These are phyloP conservation scores for Tonatia bakeri DNA, from an alignment of 2,113 vertebrate species.

Conservation along the genomic window DNA sequence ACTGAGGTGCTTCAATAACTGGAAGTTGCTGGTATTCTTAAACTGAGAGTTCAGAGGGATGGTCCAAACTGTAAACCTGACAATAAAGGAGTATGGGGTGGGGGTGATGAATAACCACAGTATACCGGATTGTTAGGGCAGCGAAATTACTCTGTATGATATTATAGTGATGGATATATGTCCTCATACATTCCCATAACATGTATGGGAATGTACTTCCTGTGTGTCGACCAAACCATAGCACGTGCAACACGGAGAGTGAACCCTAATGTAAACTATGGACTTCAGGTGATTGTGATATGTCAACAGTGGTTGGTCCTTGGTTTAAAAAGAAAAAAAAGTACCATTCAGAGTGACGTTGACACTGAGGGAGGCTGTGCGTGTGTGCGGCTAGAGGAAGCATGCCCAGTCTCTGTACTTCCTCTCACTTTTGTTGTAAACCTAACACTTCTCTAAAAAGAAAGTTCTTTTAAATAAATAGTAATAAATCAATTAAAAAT, in stretches of 20 bases:
- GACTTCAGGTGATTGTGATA: not conserved
- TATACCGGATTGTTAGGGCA: not conserved
- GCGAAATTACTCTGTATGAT: not conserved
- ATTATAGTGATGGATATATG: not conserved
- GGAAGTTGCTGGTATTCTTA: not conserved
- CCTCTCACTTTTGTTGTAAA: not conserved
- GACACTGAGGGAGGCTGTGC: too few relatives aligned
- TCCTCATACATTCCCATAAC: not conserved
- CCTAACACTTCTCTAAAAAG: not conserved
- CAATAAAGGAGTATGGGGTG: not conserved
- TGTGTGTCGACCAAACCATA: too few relatives aligned
- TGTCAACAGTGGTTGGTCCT: not conserved
- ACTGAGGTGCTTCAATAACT: not conserved
- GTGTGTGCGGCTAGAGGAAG: accelerated
- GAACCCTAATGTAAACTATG: not conserved
- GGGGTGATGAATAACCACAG: too few relatives aligned
- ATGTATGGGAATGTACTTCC: too few relatives aligned
- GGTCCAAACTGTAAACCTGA: not conserved
- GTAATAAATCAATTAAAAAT: not conserved
- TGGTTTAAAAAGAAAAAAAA: not conserved
- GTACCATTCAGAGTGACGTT: not conserved
- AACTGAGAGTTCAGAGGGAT: not conserved
- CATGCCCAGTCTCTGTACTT: not conserved
- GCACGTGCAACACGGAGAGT: not conserved
- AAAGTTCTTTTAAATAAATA: not conserved